phyloP scores from a whole-genome alignment of 2,888 invertebrate species.

The Abrostola tripartita region DNA sequence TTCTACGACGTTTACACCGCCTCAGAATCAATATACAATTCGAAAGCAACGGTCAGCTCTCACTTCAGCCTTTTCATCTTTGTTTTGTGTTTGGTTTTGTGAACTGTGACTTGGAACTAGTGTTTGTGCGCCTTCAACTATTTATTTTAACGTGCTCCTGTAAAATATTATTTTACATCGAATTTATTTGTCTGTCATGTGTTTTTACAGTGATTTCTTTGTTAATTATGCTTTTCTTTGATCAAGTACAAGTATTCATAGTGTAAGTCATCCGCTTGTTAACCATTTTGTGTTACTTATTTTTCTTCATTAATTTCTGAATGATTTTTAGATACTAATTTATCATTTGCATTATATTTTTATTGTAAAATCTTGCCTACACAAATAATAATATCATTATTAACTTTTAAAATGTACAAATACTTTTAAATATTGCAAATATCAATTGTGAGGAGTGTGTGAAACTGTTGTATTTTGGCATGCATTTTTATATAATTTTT shows the following conservation, averaged over 20 bases:
- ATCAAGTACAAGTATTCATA: conserved; percentile 63
- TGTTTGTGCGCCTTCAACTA: conserved; percentile 63
- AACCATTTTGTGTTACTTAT: conserved; percentile 61
- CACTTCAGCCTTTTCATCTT: conserved; percentile 72
- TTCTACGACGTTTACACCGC: conserved; percentile 86
- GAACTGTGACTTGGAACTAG: conserved; percentile 66
- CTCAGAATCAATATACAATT: conserved; percentile 71
- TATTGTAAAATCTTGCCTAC: conserved; percentile 65
- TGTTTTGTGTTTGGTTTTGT: conserved; percentile 78
- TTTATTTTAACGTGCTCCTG: conserved; percentile 63
- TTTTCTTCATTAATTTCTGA: conserved; percentile 54
- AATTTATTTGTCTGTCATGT: conserved; percentile 55
- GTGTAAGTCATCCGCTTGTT: conserved; percentile 59
- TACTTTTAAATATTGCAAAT: conserved; percentile 58
- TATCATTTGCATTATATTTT: conserved; percentile 51
- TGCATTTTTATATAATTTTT: conserved; percentile 65
- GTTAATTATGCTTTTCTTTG: conserved; percentile 55
- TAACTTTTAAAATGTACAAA: conserved; percentile 58
- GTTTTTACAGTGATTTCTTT: conserved; percentile 61
- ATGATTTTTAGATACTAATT: conserved; percentile 52
- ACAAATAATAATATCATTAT: conserved; percentile 56
- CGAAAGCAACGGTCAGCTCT: conserved; percentile 71
- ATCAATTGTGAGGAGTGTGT: conserved; percentile 71
- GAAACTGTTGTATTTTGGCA: conserved; percentile 68
- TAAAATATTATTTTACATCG: conserved; percentile 51